phyloP scores from a whole-genome alignment of 2,113 vertebrate genomes.

The Apaloderma vittatum region DNA sequence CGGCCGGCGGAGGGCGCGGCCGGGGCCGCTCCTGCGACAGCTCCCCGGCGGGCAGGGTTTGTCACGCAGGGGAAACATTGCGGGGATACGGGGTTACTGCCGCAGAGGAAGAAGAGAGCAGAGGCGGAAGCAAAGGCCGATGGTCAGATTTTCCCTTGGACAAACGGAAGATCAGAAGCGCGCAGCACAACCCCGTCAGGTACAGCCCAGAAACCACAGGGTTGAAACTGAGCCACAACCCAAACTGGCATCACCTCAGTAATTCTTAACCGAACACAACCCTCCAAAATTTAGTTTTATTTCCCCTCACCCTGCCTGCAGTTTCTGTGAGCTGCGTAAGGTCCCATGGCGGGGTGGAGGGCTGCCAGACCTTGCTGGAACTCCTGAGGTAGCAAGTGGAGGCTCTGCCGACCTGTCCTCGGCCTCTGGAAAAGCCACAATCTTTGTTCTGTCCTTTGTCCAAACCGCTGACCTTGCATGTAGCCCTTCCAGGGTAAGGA shows the following conservation, averaged over 20 bases:
- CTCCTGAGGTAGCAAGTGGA: no score
- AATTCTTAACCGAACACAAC: not conserved
- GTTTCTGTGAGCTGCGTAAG: no score
- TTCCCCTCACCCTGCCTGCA: no score
- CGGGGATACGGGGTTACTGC: accelerated
- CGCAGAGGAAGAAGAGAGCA: not conserved
- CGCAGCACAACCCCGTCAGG: no score
- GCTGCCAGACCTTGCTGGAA: no score
- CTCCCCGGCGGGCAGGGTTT: not conserved
- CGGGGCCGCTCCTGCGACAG: not conserved
- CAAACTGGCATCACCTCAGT: accelerated
- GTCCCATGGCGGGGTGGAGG: no score
- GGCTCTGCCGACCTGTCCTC: accelerated
- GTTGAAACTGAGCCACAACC: not conserved
- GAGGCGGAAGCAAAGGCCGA: accelerated
- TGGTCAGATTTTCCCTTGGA: accelerated
- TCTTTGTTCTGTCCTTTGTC: not conserved
- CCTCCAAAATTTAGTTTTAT: not conserved
- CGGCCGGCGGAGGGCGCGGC: not conserved
- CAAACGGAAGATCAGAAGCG: not conserved
- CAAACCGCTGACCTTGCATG: accelerated
- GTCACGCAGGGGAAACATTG: accelerated
- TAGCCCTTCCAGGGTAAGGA: accelerated
- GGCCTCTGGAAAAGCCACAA: not conserved
- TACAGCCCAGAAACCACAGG: not conserved